Evolutionary conservation across 2,797 vertebrate genomes (phyloP).

Genomic region (Podarcis siculus): DNA sequence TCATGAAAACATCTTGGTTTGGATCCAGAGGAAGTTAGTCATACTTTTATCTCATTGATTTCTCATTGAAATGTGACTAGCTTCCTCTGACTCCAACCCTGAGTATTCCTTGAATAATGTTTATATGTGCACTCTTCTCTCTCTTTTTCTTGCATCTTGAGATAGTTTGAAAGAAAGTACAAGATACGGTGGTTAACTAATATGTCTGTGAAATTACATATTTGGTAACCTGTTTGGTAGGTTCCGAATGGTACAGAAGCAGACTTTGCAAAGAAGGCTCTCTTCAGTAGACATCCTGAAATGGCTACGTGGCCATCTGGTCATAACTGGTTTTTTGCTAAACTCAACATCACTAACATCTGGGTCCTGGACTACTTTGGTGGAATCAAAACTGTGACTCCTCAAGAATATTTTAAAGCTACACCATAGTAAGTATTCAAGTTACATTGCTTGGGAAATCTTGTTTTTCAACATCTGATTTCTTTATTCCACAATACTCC

Average conservation of each 20-base stretch:
- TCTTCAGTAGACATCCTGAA: conserved; percentile 92
- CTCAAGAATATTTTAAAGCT: conserved; percentile 89
- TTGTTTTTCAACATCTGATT: neutral
- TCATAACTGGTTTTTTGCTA: conserved; percentile 95
- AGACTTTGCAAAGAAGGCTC: conserved; percentile 80
- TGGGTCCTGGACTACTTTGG: conserved; percentile 97
- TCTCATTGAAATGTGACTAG: neutral
- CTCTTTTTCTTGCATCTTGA: neutral
- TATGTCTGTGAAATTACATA: rapidly evolving
- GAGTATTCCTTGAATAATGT: too few species aligned
- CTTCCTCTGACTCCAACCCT: neutral
- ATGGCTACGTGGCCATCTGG: conserved; percentile 91
- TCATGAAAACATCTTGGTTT: neutral
- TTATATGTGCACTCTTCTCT: neutral
- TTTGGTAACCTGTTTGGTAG: conserved; percentile 70
- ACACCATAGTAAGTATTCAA: conserved; percentile 76
- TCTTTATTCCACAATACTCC: neutral
- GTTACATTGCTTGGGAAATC: neutral
- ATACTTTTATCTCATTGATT: neutral
- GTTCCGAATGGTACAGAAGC: conserved; percentile 83
- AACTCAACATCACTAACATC: conserved; percentile 92
- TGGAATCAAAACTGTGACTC: conserved; percentile 88
- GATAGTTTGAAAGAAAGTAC: neutral
- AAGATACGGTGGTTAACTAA: neutral
- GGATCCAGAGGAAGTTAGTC: neutral